phyloP scores from a whole-genome alignment of 2,888 invertebrate genomes.

The Timema cristinae region DNA sequence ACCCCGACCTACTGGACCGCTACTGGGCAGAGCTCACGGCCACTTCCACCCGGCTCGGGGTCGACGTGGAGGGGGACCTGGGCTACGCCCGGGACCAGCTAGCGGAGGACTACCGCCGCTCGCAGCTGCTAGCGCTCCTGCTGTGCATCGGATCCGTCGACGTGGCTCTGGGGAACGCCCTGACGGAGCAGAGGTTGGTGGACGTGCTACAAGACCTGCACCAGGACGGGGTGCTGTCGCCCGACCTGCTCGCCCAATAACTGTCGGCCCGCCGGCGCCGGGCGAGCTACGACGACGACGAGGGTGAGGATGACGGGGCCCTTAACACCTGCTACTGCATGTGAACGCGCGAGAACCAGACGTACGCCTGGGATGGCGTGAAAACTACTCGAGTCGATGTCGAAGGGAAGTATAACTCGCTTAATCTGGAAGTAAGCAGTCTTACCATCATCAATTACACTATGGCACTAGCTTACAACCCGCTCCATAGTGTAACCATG shows the following conservation, averaged over 20 bases:
- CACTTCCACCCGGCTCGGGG: conserved; percentile 57
- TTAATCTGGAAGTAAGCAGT: too few species aligned
- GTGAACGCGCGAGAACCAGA: too few species aligned
- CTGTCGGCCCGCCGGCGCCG: background rate
- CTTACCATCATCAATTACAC: too few species aligned
- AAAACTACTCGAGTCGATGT: too few species aligned
- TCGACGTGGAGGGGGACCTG: conserved; percentile 56
- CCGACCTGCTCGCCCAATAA: conserved; percentile 13
- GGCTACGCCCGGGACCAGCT: conserved; percentile 53
- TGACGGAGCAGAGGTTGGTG: conserved; percentile 69
- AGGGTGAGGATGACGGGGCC: too few species aligned
- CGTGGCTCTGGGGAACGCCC: conserved; percentile 70
- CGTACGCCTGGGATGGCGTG: too few species aligned
- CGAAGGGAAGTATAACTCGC: too few species aligned
- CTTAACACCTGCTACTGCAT: too few species aligned
- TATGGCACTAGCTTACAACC: too few species aligned
- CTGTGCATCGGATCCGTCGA: conserved; percentile 78
- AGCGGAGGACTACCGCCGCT: conserved; percentile 56
- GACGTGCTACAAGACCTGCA: conserved; percentile 71
- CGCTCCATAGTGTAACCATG: too few species aligned
- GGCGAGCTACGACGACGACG: too few species aligned
- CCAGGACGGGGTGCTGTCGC: conserved; percentile 59
- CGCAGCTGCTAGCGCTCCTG: conserved; percentile 69
- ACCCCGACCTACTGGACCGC: conserved; percentile 58
- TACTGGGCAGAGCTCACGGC: conserved; percentile 64